Evolutionary conservation across 2,797 vertebrate species (phyloP).

Genomic region (Pelobates cultripes): DNA sequence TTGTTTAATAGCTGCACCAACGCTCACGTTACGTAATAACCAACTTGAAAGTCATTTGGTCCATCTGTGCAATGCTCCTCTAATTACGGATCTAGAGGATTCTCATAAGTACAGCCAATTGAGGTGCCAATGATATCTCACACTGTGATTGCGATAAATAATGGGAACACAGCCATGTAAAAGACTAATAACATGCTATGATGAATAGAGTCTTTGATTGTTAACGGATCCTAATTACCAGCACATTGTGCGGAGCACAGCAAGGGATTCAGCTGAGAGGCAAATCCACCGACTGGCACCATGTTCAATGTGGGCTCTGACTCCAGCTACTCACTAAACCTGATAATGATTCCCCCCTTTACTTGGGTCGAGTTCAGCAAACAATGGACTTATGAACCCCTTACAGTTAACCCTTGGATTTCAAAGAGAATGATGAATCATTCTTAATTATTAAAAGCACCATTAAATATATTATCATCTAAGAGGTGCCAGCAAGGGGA

Average conservation of each 20-base stretch:
- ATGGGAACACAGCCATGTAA: conserved; percentile 2
- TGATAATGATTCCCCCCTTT: background rate
- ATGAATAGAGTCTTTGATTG: conserved; percentile 11
- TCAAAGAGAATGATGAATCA: too few relatives aligned
- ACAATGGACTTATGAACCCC: background rate
- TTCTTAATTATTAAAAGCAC: too few relatives aligned
- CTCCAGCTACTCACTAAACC: background rate
- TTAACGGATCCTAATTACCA: conserved; percentile 8
- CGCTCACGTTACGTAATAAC: background rate
- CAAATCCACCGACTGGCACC: background rate
- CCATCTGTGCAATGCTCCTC: conserved; percentile 2
- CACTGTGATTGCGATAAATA: background rate
- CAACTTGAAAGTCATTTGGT: background rate
- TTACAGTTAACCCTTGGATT: background rate
- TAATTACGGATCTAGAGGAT: conserved; percentile 15
- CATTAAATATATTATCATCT: too few relatives aligned
- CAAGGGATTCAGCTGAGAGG: background rate
- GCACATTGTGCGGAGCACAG: background rate
- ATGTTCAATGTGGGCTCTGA: background rate
- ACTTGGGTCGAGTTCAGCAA: background rate
- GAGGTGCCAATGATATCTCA: background rate
- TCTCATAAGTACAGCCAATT: background rate
- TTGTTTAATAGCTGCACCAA: background rate
- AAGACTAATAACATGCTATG: conserved; percentile 8
- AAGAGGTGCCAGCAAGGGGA: too few relatives aligned